Percentiles rank a stretch among this genome's conserved stretches.
These are phyloP conservation scores for Phalacrocorax carbo DNA, from an alignment of 2,113 vertebrate species.

Conservation along the genomic window DNA sequence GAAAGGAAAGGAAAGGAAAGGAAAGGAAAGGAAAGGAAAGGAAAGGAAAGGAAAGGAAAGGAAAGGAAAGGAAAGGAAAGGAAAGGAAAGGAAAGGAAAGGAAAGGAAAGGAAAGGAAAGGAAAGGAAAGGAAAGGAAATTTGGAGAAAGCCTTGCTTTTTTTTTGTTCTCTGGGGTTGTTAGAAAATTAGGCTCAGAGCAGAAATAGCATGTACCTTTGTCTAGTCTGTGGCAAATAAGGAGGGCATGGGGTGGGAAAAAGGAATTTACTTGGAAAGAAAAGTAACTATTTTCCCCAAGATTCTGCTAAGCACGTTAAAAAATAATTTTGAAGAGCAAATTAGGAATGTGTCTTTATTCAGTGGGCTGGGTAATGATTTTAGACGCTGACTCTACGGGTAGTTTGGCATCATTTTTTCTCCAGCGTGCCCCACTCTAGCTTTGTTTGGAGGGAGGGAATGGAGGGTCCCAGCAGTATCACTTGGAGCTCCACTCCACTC, in stretches of 20 bases:
- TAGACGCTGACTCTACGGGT: background rate
- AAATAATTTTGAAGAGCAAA: background rate
- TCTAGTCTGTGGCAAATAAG: background rate
- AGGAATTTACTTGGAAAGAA: background rate
- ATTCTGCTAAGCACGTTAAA: background rate
- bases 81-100: too few relatives aligned
- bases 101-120: too few relatives aligned
- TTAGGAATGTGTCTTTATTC: background rate
- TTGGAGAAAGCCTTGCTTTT: background rate
- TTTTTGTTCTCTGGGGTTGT: background rate
- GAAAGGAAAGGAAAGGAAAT: too few relatives aligned
- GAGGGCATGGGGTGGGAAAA: background rate
- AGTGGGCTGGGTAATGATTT: background rate
- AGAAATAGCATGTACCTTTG: background rate
- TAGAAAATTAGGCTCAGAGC: background rate
- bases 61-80: too few relatives aligned
- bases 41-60: too few relatives aligned
- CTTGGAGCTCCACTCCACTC: background rate
- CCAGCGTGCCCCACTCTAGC: background rate
- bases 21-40: too few relatives aligned
- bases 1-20: too few relatives aligned
- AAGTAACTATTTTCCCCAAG: background rate
- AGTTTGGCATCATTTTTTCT: background rate
- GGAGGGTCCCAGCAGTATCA: background rate
- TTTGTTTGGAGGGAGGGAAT: slow-evolving; percentile 34